Percentiles rank a stretch among this genome's conserved stretches.
Evolutionary conservation across 2,797 vertebrate species (phyloP).

Genomic region (Brachyrhaphis roseni): DNA sequence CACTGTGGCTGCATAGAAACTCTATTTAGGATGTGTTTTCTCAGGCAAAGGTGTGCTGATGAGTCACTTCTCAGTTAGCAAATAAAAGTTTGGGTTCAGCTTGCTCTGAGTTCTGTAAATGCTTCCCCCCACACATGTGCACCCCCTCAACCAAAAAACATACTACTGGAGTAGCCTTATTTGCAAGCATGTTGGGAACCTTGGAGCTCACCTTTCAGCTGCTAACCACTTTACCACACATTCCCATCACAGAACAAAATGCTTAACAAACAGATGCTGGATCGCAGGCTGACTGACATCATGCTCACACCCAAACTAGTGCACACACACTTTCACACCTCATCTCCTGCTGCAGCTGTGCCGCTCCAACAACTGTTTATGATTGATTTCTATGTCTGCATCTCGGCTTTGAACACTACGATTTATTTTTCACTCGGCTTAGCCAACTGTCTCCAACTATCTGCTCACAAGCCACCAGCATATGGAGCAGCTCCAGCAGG

Average conservation of each 20-base stretch:
- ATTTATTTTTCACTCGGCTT: conserved; percentile 83
- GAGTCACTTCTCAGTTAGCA: neutral
- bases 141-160: too few relatives aligned
- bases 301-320: conserved; percentile 14
- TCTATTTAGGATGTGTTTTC: neutral
- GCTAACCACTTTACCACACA: neutral
- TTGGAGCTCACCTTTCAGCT: conserved; percentile 31
- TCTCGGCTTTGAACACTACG: conserved; percentile 71
- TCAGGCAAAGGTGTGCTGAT: neutral
- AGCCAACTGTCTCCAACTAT: conserved; percentile 83
- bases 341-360: conserved; percentile 72
- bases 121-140: neutral
- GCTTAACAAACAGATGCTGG: conserved; percentile 47
- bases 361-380: conserved; percentile 67
- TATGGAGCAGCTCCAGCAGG: conserved; percentile 87
- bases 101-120: conserved; percentile 2
- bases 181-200: neutral
- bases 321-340: conserved; percentile 68
- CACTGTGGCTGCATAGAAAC: neutral
- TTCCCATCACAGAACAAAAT: conserved; percentile 7
- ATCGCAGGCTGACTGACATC: conserved; percentile 31
- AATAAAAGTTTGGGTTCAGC: neutral
- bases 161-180: neutral
- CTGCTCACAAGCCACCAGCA: conserved; percentile 77
- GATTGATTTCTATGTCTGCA: conserved; percentile 75